phyloP scores from a whole-genome alignment of 2,888 invertebrate species.

The Lypha dubia region DNA sequence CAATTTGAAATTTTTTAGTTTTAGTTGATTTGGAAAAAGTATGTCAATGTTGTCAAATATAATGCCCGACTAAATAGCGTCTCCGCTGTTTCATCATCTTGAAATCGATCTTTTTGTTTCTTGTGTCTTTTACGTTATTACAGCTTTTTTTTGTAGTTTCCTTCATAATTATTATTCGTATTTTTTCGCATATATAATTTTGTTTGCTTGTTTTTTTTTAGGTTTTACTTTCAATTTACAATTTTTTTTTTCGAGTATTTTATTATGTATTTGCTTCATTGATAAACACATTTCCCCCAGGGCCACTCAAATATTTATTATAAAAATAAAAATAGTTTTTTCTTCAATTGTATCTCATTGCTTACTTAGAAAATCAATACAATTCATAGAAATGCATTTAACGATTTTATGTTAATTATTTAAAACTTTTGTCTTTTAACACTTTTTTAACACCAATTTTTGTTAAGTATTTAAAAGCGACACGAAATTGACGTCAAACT shows the following conservation, averaged over 20 bases:
- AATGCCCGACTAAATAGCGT: neutral
- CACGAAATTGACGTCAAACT: constrained; percentile 2
- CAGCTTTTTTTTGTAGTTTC: neutral
- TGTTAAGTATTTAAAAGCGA: neutral
- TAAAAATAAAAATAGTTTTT: neutral
- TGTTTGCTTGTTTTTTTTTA: constrained; percentile 7
- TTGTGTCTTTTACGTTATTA: neutral
- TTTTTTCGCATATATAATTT: constrained; percentile 10
- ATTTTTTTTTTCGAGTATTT: constrained; percentile 46
- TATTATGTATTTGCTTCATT: constrained; percentile 53
- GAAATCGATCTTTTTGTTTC: too few relatives aligned
- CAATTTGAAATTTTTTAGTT: too few relatives aligned
- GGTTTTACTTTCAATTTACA: constrained; percentile 16
- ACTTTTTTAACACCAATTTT: neutral
- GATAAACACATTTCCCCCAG: constrained; percentile 48
- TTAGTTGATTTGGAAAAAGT: too few relatives aligned
- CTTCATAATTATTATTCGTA: neutral
- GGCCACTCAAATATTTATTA: constrained; percentile 15
- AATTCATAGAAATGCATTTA: constrained; percentile 45
- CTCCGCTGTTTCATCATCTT: neutral
- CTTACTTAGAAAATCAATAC: constrained; percentile 36
- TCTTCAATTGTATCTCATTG: constrained; percentile 3
- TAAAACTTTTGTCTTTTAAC: constrained; percentile 4
- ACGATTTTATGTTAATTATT: constrained; percentile 41
- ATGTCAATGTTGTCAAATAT: neutral